A percentile compares a stretch with the other conserved stretches of the same genome.
These are phyloP conservation scores for Drosophila mettleri DNA, from an alignment of 2,888 invertebrate genomes.

Conservation along the genomic window DNA sequence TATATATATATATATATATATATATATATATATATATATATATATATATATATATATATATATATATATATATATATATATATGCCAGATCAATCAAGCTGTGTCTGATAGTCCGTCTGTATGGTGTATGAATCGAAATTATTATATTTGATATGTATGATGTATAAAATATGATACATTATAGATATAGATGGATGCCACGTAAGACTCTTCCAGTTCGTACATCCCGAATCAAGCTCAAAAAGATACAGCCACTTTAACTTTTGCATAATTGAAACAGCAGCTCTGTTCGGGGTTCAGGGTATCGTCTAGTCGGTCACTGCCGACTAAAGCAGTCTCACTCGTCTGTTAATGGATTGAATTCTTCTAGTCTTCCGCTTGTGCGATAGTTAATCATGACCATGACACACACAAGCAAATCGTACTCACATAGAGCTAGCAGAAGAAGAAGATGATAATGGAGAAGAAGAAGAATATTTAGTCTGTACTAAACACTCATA, in stretches of 20 bases:
- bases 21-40: not conserved
- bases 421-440: conserved; percentile 12
- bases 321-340: not conserved
- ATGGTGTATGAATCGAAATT: not conserved
- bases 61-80: not conserved
- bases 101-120: not conserved
- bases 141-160: not conserved
- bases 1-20: not conserved
- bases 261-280: not conserved
- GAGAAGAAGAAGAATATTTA: conserved; percentile 17
- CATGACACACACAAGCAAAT: conserved; percentile 7
- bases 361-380: conserved; percentile 51
- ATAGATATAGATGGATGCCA: too few relatives aligned
- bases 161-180: too few relatives aligned
- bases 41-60: not conserved
- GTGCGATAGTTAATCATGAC: conserved; percentile 20
- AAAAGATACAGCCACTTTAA: not conserved
- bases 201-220: not conserved
- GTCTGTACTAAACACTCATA: conserved; percentile 50
- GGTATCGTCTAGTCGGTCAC: not conserved
- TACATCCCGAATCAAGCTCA: not conserved
- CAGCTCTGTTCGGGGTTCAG: conserved; percentile 1
- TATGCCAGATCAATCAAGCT: not conserved
- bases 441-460: conserved; percentile 5
- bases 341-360: conserved; percentile 14